Base-by-base conservation (phyloP, 2,797 vertebrate species). In the Alectoris magna region DNA sequence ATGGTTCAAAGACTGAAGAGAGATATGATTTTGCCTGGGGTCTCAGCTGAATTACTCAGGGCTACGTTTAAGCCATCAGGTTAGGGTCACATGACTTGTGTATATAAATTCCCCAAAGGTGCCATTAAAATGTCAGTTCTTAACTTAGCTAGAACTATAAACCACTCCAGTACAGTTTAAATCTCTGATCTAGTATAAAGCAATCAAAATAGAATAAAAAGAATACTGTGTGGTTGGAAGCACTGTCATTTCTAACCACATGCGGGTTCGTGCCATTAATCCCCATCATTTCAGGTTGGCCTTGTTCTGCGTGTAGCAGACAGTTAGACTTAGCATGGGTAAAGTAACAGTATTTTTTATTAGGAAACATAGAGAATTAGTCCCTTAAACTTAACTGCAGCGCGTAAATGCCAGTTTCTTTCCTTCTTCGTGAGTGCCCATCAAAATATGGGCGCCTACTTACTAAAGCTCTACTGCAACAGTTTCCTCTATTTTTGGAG, bases 1-100 rank as follows among this genome's bases (percentile, higher is more conserved):
- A 95, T 90, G 70, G 80, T 81, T 93, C 62, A 38, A 69, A 91
- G 91, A 88, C 80, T 75, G 46, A 91, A 80, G 62, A 91, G 88
- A 90, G 53, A 91, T 91, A 91, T 1, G 71, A 10, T 74, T 92
- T 51, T 68, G 62, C 77, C 69, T 92, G 53, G 81, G 80, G 80
- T 90, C 85, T 77, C 58, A 46, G 66, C 90, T 93, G 87, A 91
- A 77, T 95, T 92, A 84, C 83, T 91, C 26, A 1, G 12, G 94
- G 80, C 83, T 93, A 27, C 62, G 8, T 83, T 87, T 92, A 71
- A 93, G 85, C 51, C 84, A 88, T 66, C 77, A 14, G 5, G 1
- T 94, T n/a, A 77, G 77, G 90, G 87, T 93, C 92, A 93, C 59
- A 64, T 84, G 92, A 87, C 84, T 95, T 88, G 87, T 82, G 90